phyloP scores from a whole-genome alignment of 1,140 invertebrate genomes.

The Panagrolaimus sp. region DNA sequence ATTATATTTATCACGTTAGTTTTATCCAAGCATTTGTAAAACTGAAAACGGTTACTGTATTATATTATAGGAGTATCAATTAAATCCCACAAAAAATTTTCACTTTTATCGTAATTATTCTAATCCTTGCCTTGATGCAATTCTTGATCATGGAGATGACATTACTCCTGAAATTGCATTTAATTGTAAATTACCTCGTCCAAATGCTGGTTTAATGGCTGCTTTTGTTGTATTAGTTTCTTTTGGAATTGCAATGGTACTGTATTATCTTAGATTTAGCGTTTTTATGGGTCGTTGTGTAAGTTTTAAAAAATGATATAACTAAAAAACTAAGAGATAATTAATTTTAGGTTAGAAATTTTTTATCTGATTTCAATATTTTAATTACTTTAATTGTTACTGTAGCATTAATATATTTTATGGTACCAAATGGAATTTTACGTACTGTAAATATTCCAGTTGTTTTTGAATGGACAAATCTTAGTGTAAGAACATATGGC shows the following conservation, averaged over 20 bases:
- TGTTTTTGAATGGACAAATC: conserved; percentile 73
- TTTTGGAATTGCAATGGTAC: not conserved
- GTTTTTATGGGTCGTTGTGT: not conserved
- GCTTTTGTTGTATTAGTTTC: not conserved
- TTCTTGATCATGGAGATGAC: not conserved
- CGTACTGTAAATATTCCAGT: conserved; percentile 77
- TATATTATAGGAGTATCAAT: conserved; percentile 26
- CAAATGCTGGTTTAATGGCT: conserved; percentile 4
- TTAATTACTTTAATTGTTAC: not conserved
- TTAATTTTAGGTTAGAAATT: not conserved
- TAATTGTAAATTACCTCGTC: not conserved
- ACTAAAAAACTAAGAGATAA: not conserved
- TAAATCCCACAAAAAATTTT: conserved; percentile 3
- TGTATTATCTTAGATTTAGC: not conserved
- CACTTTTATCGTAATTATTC: not conserved
- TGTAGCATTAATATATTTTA: not conserved
- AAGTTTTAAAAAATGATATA: not conserved
- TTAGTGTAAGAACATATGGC: conserved; percentile 65
- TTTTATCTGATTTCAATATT: not conserved
- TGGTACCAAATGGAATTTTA: conserved; percentile 1
- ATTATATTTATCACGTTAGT: conserved; percentile 60
- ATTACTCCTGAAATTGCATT: not conserved
- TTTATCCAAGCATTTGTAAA: conserved; percentile 58
- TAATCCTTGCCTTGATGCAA: conserved; percentile 15
- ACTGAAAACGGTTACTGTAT: conserved; percentile 31